A percentile compares a stretch with the other conserved stretches of the same genome.
phyloP scores from a whole-genome alignment of 2,113 vertebrate species.

The Odobenus rosmarus region DNA sequence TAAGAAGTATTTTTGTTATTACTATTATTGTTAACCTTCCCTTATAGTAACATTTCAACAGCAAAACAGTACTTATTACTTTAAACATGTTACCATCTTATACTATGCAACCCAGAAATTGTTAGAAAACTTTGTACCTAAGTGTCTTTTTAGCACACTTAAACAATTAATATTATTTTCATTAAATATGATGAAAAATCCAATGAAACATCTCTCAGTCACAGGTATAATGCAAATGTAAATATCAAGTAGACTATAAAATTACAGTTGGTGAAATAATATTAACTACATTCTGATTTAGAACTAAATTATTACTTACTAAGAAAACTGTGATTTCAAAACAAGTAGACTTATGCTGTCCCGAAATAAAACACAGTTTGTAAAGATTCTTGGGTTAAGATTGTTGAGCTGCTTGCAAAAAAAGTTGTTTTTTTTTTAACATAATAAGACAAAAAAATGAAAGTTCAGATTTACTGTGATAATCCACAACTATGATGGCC shows the following conservation, averaged over 20 bases:
- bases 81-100: background rate
- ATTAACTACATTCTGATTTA: slow-evolving; percentile 6
- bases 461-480: background rate
- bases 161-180: slow-evolving; percentile 13
- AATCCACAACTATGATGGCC: background rate
- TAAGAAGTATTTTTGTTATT: background rate
- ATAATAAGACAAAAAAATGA: background rate
- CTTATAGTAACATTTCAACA: slow-evolving; percentile 13
- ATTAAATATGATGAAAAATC: background rate
- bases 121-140: background rate
- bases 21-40: background rate
- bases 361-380: slow-evolving; percentile 12
- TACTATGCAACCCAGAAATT: background rate
- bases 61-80: background rate
- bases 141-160: background rate
- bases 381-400: slow-evolving; percentile 2
- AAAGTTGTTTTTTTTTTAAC: background rate
- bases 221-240: background rate
- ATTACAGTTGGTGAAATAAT: background rate
- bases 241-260: background rate
- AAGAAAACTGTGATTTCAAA: slow-evolving; percentile 37
- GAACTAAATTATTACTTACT: background rate
- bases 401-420: background rate
- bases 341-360: background rate
- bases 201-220: background rate